These are phyloP conservation scores for Aspidapion aeneum DNA, from an alignment of 2,888 invertebrate species.

Conservation along the genomic window DNA sequence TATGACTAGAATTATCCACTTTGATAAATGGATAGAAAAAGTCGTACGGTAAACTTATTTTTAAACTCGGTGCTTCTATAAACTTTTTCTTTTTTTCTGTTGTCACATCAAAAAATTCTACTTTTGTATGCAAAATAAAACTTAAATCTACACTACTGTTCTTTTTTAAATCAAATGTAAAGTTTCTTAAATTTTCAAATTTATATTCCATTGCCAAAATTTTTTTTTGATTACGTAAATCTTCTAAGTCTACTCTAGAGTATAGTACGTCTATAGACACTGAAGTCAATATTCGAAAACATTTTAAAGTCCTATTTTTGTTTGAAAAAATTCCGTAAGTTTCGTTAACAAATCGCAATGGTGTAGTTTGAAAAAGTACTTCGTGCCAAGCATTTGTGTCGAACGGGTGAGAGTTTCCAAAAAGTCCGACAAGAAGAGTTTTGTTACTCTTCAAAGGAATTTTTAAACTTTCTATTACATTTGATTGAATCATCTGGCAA, in stretches of 20 bases:
- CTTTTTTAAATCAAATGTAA: slow-evolving; percentile 12
- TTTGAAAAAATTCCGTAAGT: slow-evolving; percentile 41
- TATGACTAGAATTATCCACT: too few relatives aligned
- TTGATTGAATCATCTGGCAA: slow-evolving; percentile 39
- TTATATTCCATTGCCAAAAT: slow-evolving; percentile 36
- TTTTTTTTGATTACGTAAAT: slow-evolving; percentile 41
- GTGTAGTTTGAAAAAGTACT: slow-evolving; percentile 45
- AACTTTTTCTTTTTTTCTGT: slow-evolving; percentile 46
- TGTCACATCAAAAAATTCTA: slow-evolving; percentile 51
- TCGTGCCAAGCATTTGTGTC: slow-evolving; percentile 50
- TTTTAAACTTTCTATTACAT: slow-evolving; percentile 35
- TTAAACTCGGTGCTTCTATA: slow-evolving; percentile 54
- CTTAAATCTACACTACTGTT: slow-evolving; percentile 20
- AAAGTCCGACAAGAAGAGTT: slow-evolving; percentile 46
- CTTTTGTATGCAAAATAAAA: slow-evolving; percentile 32
- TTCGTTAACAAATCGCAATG: slow-evolving; percentile 34
- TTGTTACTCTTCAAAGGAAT: slow-evolving; percentile 33
- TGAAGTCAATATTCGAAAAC: slow-evolving; percentile 42
- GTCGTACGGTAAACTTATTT: slow-evolving; percentile 56
- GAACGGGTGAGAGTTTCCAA: slow-evolving; percentile 49
- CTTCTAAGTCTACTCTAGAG: slow-evolving; percentile 43
- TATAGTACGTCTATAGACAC: slow-evolving; percentile 49
- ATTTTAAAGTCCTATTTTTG: slow-evolving; percentile 37
- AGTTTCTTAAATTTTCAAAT: slow-evolving; percentile 23
- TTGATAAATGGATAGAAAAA: slow-evolving; percentile 61